Base-by-base conservation (phyloP, 2,113 vertebrate genomes). In the Toxostoma redivivum region DNA sequence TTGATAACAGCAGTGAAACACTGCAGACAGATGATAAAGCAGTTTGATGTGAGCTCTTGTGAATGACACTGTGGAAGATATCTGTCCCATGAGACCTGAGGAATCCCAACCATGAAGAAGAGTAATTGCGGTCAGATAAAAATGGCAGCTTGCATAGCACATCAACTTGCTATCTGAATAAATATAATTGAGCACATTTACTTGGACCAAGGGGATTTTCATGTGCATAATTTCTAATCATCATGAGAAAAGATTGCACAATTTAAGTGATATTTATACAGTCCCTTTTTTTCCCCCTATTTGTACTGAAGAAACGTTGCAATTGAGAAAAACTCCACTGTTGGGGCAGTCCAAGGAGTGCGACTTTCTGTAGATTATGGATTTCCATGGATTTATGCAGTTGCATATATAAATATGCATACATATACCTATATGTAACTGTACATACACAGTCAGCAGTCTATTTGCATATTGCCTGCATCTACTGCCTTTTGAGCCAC, bases 1-100 rank as follows among this genome's bases (percentile, higher is more conserved):
- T 79, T 83, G 93, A 95, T 95, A 97, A 95, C 73, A 87, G 74
- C 83, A 79, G 30, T 31, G 72, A 88, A 82, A 92, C 74, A 72
- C 82, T 96, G 94, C 78, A 78, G 91, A 62, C 91, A 79, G 81
- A 96, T 56, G 92, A 95, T 97, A 95, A 94, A 90, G 78, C 69
- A 33, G 67, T 89, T 88, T 94, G 87, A 91, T 94, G 89, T 82
- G 82, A 93, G 87, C 82, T 90, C 35, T 76, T 80, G 72, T 89
- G 79, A 92, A 76, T 88, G 88, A 93, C 72, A 83, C 91, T 13
- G 12, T 37, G 77, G 87, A 91, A 92, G 76, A 94, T 74, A 95
- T 91, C 83, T 78, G 47, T 94, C 94, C 91, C 85, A 2, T 54
- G 90, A 38, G 95, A 89, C 70, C 48, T 15, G 38, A 95, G 61